Evolutionary conservation across 2,888 invertebrate species (phyloP).

Genomic region (Kuschelorhynchus macadamiae): DNA sequence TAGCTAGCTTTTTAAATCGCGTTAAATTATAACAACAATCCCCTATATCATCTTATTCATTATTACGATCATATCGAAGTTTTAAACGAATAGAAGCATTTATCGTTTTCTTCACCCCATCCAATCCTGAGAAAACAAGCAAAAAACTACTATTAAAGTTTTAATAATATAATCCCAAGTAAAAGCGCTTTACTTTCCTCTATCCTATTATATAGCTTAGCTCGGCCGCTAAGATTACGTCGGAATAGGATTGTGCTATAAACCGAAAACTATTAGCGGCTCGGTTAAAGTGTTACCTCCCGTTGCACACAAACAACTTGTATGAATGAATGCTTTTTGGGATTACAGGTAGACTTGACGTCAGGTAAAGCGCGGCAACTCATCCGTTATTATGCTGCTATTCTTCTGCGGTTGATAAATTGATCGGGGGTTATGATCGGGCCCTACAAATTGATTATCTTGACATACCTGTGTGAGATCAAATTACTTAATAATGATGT

Average conservation of each 20-base stretch:
- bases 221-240: conserved; percentile 13
- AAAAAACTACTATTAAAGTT: no score
- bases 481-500: not conserved
- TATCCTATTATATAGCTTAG: no score
- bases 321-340: conserved; percentile 34
- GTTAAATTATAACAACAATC: no score
- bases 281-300: conserved; percentile 31
- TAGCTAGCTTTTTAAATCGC: no score
- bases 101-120: no score
- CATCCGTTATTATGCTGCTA: conserved; percentile 25
- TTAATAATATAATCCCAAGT: no score
- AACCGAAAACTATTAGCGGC: conserved; percentile 21
- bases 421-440: conserved; percentile 30
- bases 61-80: no score
- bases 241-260: conserved; percentile 11
- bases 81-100: no score
- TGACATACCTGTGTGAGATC: not conserved
- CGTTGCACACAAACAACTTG: conserved; percentile 27
- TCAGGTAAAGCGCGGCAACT: conserved; percentile 26
- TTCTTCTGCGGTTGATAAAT: conserved; percentile 35
- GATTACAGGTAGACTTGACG: conserved; percentile 38
- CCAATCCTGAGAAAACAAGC: no score
- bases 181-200: no score
- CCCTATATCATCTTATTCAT: no score
- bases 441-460: conserved; percentile 31